phyloP scores from a whole-genome alignment of 1,140 invertebrate species.

The Eumaeus atala region DNA sequence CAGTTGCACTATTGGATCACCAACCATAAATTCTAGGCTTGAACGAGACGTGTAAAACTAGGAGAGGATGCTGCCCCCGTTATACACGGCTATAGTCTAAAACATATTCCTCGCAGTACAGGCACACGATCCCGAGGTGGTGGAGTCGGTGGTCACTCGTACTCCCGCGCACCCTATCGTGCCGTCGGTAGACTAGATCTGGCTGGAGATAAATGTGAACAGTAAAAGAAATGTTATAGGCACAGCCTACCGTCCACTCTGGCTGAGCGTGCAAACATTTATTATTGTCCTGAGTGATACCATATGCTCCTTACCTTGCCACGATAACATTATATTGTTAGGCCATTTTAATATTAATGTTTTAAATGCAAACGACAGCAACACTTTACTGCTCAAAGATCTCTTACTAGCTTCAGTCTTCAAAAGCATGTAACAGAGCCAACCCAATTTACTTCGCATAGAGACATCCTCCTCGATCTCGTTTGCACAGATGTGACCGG shows the following conservation, averaged over 20 bases:
- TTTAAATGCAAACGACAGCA: neutral
- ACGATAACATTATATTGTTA: constrained; percentile 7
- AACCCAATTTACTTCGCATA: neutral
- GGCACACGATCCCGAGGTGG: no score
- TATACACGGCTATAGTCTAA: no score
- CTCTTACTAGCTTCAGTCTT: neutral
- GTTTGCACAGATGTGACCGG: constrained; percentile 1
- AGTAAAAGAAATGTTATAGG: constrained; percentile 1
- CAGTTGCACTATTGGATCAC: no score
- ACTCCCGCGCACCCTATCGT: neutral
- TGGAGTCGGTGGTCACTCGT: no score
- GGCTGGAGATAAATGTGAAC: neutral
- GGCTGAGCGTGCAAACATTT: constrained; percentile 1
- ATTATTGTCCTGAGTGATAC: neutral
- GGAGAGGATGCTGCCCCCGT: no score
- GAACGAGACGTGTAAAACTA: no score
- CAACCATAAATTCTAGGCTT: no score
- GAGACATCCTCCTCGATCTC: constrained; percentile 4
- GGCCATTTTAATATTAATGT: constrained; percentile 14
- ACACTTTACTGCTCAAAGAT: neutral
- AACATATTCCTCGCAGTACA: no score
- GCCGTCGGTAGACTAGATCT: constrained; percentile 1
- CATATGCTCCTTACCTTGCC: neutral
- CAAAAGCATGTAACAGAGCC: neutral
- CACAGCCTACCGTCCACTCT: constrained; percentile 10